Percentiles rank a stretch among this genome's conserved stretches.
These are phyloP conservation scores for Dynastes maya DNA, from an alignment of 2,888 invertebrate genomes.

Conservation along the genomic window DNA sequence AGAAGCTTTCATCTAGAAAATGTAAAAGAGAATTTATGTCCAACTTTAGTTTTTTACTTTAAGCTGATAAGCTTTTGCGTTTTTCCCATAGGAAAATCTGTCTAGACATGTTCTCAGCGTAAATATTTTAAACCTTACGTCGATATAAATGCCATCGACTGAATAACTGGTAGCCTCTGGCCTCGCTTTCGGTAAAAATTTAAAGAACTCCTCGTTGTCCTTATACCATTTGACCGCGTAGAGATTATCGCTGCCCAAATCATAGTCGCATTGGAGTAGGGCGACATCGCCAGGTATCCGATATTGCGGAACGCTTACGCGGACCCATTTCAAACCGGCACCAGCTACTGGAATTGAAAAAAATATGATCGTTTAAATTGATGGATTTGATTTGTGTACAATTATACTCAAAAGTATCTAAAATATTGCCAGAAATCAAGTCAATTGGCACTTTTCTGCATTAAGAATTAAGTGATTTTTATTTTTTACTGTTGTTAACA, in stretches of 20 bases:
- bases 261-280: conserved; percentile 69
- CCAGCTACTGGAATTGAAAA: conserved; percentile 10
- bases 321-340: conserved; percentile 57
- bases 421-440: too few species aligned
- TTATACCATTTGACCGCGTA: conserved; percentile 91
- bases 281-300: conserved; percentile 68
- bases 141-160: conserved; percentile 80
- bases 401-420: too few species aligned
- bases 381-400: too few species aligned
- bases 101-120: too few species aligned
- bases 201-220: conserved; percentile 88
- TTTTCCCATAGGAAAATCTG: too few species aligned
- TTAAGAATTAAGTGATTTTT: too few species aligned
- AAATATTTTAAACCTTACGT: conserved; percentile 73
- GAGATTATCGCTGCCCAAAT: conserved; percentile 74
- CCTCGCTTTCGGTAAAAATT: conserved; percentile 82
- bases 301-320: conserved; percentile 69
- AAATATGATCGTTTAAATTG: not conserved
- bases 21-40: too few species aligned
- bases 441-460: too few species aligned
- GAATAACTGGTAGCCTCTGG: conserved; percentile 82
- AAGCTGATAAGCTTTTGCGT: too few species aligned
- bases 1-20: conserved; percentile 78
- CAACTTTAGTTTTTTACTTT: not conserved
- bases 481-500: too few species aligned